Evolutionary conservation across 2,888 invertebrate genomes (phyloP).

Genomic region (Drosophila pseudotalamancana): DNA sequence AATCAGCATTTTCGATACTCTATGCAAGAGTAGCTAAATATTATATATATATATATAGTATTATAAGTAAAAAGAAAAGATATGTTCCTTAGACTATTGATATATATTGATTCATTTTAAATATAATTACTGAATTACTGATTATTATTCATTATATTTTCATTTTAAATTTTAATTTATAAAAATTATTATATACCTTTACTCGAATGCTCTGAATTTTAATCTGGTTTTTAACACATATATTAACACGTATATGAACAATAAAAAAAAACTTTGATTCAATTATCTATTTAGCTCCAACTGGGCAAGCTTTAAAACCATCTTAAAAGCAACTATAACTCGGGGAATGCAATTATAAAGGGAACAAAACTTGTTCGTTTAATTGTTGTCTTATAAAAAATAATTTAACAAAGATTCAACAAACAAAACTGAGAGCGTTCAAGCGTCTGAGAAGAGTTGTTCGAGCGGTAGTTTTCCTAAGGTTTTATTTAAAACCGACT

Average conservation of each 20-base stretch:
- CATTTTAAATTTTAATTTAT: neutral
- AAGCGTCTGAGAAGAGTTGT: slow-evolving; percentile 50
- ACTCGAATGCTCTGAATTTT: neutral
- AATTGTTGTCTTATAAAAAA: slow-evolving; percentile 9
- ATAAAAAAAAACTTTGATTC: slow-evolving; percentile 7
- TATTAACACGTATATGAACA: no score
- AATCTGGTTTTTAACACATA: slow-evolving; percentile 9
- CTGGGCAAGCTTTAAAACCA: slow-evolving; percentile 5
- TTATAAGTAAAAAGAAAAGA: neutral
- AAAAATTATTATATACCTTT: neutral
- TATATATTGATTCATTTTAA: neutral
- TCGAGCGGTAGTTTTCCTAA: slow-evolving; percentile 82
- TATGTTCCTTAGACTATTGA: no score
- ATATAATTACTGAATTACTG: no score
- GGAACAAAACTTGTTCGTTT: neutral
- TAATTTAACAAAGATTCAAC: neutral
- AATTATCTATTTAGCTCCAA: neutral
- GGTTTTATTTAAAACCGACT: slow-evolving; percentile 78
- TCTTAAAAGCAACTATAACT: slow-evolving; percentile 21
- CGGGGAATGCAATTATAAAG: slow-evolving; percentile 1
- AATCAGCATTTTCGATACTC: neutral
- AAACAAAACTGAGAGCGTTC: neutral
- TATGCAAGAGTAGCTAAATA: no score
- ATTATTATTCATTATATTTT: neutral
- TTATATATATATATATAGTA: neutral